Percentiles rank a stretch among this genome's conserved stretches.
phyloP scores from a whole-genome alignment of 1,140 invertebrate species.

The Drosophila jambulina region DNA sequence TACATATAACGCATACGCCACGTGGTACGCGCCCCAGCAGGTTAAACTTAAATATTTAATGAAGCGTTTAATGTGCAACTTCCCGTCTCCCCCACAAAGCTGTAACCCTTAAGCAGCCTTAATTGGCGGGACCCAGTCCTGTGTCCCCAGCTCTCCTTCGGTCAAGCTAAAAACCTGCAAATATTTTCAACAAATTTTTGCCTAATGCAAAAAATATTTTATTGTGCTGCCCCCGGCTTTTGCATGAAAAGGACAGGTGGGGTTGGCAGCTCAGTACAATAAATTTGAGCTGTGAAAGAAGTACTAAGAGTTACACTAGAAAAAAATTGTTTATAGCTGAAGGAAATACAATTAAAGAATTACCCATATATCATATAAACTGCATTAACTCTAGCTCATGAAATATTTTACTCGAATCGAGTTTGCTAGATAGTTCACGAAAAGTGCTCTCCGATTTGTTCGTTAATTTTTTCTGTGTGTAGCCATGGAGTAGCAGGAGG shows the following conservation, averaged over 20 bases:
- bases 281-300: slow-evolving; percentile 58
- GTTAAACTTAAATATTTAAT: slow-evolving; percentile 82
- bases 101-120: slow-evolving; percentile 53
- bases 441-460: neutral
- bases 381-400: neutral
- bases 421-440: neutral
- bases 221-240: slow-evolving; percentile 39
- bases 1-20: slow-evolving; percentile 66
- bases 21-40: slow-evolving; percentile 53
- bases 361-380: neutral
- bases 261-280: slow-evolving; percentile 33
- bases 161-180: slow-evolving; percentile 56
- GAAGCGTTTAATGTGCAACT: slow-evolving; percentile 75
- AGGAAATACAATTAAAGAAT: neutral
- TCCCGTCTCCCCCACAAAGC: slow-evolving; percentile 32
- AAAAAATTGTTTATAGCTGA: neutral
- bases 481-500: too few relatives aligned
- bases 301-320: neutral
- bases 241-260: slow-evolving; percentile 17
- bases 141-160: neutral
- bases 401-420: neutral
- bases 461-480: neutral
- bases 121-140: slow-evolving; percentile 53
- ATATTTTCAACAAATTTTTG: slow-evolving; percentile 78
- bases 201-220: slow-evolving; percentile 81